Percentiles rank a stretch among this genome's conserved stretches.
These are phyloP conservation scores for Dryomyza anilis DNA, from an alignment of 2,888 invertebrate genomes.

Conservation along the genomic window DNA sequence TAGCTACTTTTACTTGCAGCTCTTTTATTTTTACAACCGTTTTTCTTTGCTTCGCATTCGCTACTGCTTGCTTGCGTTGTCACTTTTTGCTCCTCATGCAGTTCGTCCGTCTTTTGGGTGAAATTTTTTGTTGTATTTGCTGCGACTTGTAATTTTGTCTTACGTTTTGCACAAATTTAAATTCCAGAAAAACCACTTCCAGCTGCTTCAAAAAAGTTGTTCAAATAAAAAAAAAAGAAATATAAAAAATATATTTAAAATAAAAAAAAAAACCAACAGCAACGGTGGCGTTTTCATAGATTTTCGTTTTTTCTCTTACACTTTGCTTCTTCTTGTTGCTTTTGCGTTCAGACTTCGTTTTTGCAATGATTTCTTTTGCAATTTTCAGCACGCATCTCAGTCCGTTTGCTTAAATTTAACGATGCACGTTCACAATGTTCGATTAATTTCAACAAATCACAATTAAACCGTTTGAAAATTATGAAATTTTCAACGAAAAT, in stretches of 20 bases:
- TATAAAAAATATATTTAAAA: background rate
- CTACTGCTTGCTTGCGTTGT: conserved; percentile 26
- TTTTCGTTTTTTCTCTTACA: background rate
- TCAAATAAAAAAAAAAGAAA: background rate
- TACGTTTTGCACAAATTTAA: background rate
- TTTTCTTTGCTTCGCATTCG: conserved; percentile 12
- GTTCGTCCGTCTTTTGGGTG: conserved; percentile 21
- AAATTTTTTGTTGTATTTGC: conserved; percentile 20
- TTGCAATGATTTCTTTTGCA: conserved; percentile 6
- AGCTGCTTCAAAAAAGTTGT: conserved; percentile 5
- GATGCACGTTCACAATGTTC: background rate
- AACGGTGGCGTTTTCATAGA: background rate
- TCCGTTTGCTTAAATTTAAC: background rate
- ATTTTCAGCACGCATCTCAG: conserved; percentile 8
- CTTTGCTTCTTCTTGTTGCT: conserved; percentile 3
- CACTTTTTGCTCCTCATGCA: conserved; percentile 17
- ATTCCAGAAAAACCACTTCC: conserved; percentile 28
- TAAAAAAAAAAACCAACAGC: background rate
- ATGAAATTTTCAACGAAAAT: conserved; percentile 7
- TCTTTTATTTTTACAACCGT: conserved; percentile 21
- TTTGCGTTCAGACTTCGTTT: conserved; percentile 1
- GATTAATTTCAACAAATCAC: background rate
- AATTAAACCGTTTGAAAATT: conserved; percentile 4
- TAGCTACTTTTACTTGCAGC: background rate
- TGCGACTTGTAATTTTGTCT: background rate